Base-by-base conservation (phyloP, 2,113 vertebrate genomes). In the Tricholaema leucomelas region DNA sequence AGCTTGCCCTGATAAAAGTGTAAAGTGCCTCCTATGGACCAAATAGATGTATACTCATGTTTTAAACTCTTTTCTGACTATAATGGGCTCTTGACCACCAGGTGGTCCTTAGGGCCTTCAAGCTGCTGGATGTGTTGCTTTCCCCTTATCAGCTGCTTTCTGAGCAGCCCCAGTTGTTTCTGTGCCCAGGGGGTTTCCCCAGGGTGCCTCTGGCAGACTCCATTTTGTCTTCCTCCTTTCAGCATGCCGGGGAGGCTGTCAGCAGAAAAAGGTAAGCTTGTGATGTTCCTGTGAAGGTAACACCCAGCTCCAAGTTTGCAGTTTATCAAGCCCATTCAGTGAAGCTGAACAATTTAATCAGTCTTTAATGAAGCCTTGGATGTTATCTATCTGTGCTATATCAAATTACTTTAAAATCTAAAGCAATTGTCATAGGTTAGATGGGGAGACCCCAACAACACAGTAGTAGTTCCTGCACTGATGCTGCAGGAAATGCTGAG, bases 131-230 rank as follows among this genome's bases (percentile, higher is more conserved):
- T 44, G 31, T 24, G 46, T 44, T 75, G 40, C 63, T 54, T 59
- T 56, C 28, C 50, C 1, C 0, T 31, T 27, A 55, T 8, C 2
- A 0, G 24, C 12, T 84, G 28, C 25, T 74, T 71, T 63, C 84
- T 35, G 91, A 76, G 74, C 33, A 84, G 83, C 23, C 35, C 69
- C 76, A 7, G 54, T 25, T 36, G 46, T 27, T 38, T 85, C 70
- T 42, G 66, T 4, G 13, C 63, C 61, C 33, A 2, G 5, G 55
- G 12, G 46, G 30, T 40, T 48, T 58, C 72, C 0, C 12, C 21
- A 36, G 50, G 40, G 24, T 12, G 12, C 12, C 31, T 91, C 35
- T 1, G 6, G 31, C 58, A 61, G 56, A 44, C 23, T 94, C 66
- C 8, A 5, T 87, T 83, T 61, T 78, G 58, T 87, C 61, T 36